Base-by-base conservation (phyloP, 2,113 vertebrate genomes). In the Otis tarda region DNA sequence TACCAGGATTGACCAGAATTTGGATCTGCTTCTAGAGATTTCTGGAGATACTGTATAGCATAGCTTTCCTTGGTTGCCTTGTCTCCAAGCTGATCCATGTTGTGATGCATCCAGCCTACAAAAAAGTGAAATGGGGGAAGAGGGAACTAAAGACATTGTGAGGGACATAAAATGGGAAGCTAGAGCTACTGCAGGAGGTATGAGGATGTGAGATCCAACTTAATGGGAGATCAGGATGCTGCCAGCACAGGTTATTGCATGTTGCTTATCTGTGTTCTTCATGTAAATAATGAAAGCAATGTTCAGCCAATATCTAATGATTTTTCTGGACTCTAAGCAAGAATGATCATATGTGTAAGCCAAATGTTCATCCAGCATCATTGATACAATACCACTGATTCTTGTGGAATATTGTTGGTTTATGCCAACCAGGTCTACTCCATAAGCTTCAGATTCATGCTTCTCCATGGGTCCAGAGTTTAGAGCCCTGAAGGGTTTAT, bases 1-100 rank as follows among this genome's bases (percentile, higher is more conserved):
- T 99, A 99, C 99, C 99, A 99, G 97, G 99, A 99, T 98, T 99
- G 99, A 97, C 99, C 99, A 96, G 99, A 99, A 98, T 99, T 99
- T 65, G 99, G 99, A 98, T 99, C 99, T 95, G 99, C 99, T 97
- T 99, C 99, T 98, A 99, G 97, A 95, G 99, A 99, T 98, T 99
- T 99, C 98, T 99, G 99, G 94, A 99, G 99, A 99, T 99, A 99
- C 92, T 99, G 99, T 98, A 99, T 99, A 98, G 99, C 99, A 98
- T 99, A 99, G 97, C 98, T 99, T 98, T 99, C 99, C 98, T 99
- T 99, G 97, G 98, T 98, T 97, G 98, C 98, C 98, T 99, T 99
- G 96, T 99, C 99, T 98, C 99, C 99, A 87, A 99, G 97, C 96
- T 99, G 99, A 97, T 99, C 99, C 95, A 99, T 99, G 68, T 99